Evolutionary conservation across 2,888 invertebrate species (phyloP).

Genomic region (Spodoptera littoralis): DNA sequence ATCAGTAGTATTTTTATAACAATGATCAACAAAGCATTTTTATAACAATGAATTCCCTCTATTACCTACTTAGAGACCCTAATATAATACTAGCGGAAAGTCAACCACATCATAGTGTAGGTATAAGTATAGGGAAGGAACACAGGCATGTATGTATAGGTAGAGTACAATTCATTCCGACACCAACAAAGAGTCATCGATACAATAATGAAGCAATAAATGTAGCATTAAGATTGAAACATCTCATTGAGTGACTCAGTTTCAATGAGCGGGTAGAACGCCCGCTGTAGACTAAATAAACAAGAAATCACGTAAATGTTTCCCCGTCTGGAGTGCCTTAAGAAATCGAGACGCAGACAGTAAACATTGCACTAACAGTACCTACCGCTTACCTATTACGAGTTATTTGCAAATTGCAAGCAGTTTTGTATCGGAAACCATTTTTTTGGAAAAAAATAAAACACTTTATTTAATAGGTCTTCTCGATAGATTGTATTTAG

Average conservation of each 20-base stretch:
- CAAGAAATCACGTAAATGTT: slow-evolving; percentile 51
- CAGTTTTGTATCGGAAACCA: too few species aligned
- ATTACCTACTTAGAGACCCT: too few species aligned
- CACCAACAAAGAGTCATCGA: slow-evolving; percentile 13
- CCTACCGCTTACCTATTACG: slow-evolving; percentile 12
- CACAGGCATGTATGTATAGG: too few species aligned
- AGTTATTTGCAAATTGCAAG: slow-evolving; percentile 2
- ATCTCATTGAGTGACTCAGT: slow-evolving; percentile 53
- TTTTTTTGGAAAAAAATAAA: too few species aligned
- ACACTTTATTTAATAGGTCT: too few species aligned
- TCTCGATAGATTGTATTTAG: too few species aligned
- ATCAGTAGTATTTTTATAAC: too few species aligned
- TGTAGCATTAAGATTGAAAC: slow-evolving; percentile 44
- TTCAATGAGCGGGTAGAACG: slow-evolving; percentile 50
- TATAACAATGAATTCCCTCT: too few species aligned
- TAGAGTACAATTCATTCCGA: neutral
- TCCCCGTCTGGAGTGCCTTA: slow-evolving; percentile 51
- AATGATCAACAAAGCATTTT: too few species aligned
- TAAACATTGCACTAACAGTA: slow-evolving; percentile 50
- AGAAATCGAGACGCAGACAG: slow-evolving; percentile 55
- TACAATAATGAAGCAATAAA: slow-evolving; percentile 25
- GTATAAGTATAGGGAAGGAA: too few species aligned
- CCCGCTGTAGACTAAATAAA: slow-evolving; percentile 60
- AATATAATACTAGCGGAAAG: too few species aligned
- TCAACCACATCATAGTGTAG: too few species aligned